Conservation (phyloP, 2,113 vertebrate genomes). For the Uria aalge region DNA sequence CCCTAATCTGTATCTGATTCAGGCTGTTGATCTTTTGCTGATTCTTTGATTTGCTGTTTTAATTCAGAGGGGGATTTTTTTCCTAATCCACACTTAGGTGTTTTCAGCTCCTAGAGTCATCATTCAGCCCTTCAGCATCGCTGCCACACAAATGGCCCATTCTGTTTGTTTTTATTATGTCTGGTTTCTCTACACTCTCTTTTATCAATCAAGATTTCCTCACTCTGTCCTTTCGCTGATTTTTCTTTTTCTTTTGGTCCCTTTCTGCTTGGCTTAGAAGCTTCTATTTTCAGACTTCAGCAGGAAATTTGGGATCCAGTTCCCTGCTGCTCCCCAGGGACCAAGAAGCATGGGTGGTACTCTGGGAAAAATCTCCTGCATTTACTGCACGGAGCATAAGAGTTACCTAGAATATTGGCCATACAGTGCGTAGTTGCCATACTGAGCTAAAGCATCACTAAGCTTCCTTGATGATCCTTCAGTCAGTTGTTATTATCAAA, state of each 20-base stretch:
- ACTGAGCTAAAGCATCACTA: background rate
- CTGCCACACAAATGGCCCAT: background rate
- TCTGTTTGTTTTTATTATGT: background rate
- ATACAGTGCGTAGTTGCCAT: background rate
- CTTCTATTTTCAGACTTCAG: background rate
- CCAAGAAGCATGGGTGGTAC: background rate
- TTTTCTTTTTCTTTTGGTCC: background rate
- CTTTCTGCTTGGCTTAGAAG: background rate
- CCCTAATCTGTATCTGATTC: constrained; percentile 5
- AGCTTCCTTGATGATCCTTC: background rate
- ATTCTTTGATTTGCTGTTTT: constrained; percentile 22
- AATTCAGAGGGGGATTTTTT: background rate
- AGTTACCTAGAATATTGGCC: background rate
- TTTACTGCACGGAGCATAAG: background rate
- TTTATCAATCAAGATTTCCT: background rate
- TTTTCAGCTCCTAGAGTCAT: background rate
- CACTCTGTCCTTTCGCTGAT: background rate
- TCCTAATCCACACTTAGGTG: background rate
- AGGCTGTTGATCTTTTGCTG: constrained; percentile 18
- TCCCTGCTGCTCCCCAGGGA: background rate
- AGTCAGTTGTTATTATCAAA: background rate
- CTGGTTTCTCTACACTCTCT: background rate
- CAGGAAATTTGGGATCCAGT: background rate
- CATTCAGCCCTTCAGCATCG: background rate
- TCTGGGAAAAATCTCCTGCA: background rate